Conservation (phyloP, 2,797 vertebrate species). For the Anableps anableps region DNA sequence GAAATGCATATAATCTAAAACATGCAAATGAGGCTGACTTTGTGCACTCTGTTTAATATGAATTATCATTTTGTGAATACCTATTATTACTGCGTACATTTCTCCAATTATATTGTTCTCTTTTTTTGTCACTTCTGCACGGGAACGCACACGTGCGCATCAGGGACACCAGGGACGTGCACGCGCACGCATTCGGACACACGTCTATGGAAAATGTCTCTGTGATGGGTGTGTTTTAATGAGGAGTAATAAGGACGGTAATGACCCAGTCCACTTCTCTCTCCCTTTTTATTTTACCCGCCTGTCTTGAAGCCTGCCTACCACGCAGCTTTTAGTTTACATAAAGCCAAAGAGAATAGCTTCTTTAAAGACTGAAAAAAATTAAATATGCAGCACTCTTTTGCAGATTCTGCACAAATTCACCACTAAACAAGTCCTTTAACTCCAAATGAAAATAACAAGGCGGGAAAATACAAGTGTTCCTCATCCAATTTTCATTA, state of each 20-base stretch:
- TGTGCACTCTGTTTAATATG: slow-evolving; percentile 99
- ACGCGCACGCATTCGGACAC: slow-evolving; percentile 36
- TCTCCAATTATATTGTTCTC: slow-evolving; percentile 97
- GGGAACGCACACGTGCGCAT: slow-evolving; percentile 66
- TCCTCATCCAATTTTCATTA: slow-evolving; percentile 78
- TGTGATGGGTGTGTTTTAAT: slow-evolving; percentile 84
- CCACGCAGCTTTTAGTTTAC: slow-evolving; percentile 58
- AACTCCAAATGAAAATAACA: slow-evolving; percentile 69
- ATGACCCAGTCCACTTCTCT: slow-evolving; percentile 78
- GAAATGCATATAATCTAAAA: slow-evolving; percentile 99
- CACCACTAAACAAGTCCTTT: slow-evolving; percentile 57
- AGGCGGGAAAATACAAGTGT: slow-evolving; percentile 71
- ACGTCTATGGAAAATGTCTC: slow-evolving; percentile 58
- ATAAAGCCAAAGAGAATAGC: slow-evolving; percentile 48
- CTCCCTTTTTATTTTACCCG: slow-evolving; percentile 31
- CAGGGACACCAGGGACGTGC: slow-evolving; percentile 54
- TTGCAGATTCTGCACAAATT: slow-evolving; percentile 62
- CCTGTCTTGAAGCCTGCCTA: slow-evolving; percentile 39
- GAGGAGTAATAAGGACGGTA: slow-evolving; percentile 85
- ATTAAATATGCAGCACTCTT: slow-evolving; percentile 29
- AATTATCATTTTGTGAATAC: slow-evolving; percentile 98
- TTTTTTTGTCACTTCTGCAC: slow-evolving; percentile 87
- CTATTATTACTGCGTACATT: slow-evolving; percentile 98
- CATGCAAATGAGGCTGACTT: slow-evolving; percentile 99
- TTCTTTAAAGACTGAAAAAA: slow-evolving; percentile 46